Conservation (phyloP, 1,140 invertebrate genomes). For the Lucilia sericata region DNA sequence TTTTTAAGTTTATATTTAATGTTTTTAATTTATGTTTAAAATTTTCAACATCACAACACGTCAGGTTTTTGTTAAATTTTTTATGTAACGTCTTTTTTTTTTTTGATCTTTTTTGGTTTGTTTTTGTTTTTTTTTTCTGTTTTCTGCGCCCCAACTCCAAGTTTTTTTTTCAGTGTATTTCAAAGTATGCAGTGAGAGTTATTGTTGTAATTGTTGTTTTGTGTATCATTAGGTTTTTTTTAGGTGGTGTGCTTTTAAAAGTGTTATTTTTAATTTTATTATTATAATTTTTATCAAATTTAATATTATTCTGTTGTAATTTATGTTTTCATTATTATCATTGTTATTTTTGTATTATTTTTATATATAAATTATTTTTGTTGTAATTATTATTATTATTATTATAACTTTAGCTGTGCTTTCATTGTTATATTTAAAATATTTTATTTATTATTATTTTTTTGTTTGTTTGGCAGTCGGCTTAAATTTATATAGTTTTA, state of each 20-base stretch:
- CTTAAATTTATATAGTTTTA: slow-evolving; percentile 46
- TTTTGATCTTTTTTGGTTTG: not conserved
- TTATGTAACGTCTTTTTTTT: slow-evolving; percentile 28
- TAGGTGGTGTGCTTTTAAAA: slow-evolving; percentile 41
- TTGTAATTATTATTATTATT: slow-evolving; percentile 14
- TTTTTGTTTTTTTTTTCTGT: slow-evolving; percentile 1
- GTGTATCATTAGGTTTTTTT: slow-evolving; percentile 36
- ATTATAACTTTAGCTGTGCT: slow-evolving; percentile 32
- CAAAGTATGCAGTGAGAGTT: not conserved
- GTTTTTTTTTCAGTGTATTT: slow-evolving; percentile 36
- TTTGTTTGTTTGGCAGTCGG: slow-evolving; percentile 64
- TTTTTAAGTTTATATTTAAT: slow-evolving; percentile 8
- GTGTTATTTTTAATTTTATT: not conserved
- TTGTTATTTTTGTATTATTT: not conserved
- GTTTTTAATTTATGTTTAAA: slow-evolving; percentile 30
- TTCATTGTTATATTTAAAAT: slow-evolving; percentile 42
- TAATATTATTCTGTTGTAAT: not conserved
- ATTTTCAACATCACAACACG: slow-evolving; percentile 37
- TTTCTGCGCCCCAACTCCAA: slow-evolving; percentile 59
- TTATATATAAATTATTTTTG: not conserved
- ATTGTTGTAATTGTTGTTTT: slow-evolving; percentile 24
- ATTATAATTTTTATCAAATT: not conserved
- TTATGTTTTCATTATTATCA: not conserved
- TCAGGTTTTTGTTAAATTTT: slow-evolving; percentile 38
- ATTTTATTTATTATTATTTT: slow-evolving; percentile 53